Percentiles rank a stretch among this genome's conserved stretches.
Evolutionary conservation across 37 sponge, comb jelly and placozoan genomes (phyloP).

Genomic region (Spongia lamella): DNA sequence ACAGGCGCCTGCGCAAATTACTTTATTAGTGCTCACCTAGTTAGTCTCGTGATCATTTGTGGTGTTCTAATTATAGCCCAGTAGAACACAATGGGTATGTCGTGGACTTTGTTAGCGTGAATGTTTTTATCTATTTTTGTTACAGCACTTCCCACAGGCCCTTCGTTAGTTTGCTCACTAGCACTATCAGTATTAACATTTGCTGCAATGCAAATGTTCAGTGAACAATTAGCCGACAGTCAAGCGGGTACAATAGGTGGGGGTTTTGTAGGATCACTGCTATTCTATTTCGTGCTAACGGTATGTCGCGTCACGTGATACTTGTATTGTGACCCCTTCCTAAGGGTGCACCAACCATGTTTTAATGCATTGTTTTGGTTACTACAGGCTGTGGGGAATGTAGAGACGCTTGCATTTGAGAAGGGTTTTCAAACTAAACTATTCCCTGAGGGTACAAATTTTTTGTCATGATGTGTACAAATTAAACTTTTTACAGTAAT

Average conservation of each 20-base stretch:
- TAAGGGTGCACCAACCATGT: neutral
- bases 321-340: slow-evolving; percentile 2
- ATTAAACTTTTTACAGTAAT: slow-evolving; percentile 41
- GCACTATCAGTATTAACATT: slow-evolving; percentile 73
- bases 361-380: neutral
- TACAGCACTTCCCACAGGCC: slow-evolving; percentile 59
- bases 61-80: too few species aligned
- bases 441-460: slow-evolving; percentile 82
- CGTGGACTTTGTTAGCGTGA: too few species aligned
- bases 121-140: too few species aligned
- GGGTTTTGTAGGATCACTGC: slow-evolving; percentile 79
- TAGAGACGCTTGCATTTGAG: slow-evolving; percentile 40
- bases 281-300: slow-evolving; percentile 81
- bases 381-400: slow-evolving; percentile 59
- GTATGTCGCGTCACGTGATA: slow-evolving; percentile 26
- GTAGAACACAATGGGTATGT: too few species aligned
- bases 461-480: too few species aligned
- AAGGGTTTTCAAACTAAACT: slow-evolving; percentile 47
- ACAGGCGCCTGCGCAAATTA: too few species aligned
- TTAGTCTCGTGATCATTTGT: too few species aligned
- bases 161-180: slow-evolving; percentile 55
- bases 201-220: slow-evolving; percentile 84
- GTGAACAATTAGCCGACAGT: slow-evolving; percentile 57
- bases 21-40: too few species aligned
- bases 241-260: slow-evolving; percentile 58